These are phyloP conservation scores for Lycaon pictus DNA, from an alignment of 2,113 vertebrate species.

Conservation along the genomic window DNA sequence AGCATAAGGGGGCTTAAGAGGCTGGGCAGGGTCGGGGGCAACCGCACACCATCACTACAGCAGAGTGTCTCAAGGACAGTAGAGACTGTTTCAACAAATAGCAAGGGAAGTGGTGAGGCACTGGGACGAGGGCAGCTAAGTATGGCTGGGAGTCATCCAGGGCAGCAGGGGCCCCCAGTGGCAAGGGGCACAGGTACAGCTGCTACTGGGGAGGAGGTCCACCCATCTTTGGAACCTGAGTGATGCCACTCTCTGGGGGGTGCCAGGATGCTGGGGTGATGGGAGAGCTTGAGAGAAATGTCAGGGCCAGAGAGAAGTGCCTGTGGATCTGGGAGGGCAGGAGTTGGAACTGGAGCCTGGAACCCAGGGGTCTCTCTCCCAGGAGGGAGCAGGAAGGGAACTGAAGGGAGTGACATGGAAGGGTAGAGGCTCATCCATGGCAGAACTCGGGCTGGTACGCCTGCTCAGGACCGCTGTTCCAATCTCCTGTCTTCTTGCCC, in stretches of 20 bases:
- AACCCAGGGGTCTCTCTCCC: not conserved
- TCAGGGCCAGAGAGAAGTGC: not conserved
- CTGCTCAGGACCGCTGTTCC: not conserved
- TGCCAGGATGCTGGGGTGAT: not conserved
- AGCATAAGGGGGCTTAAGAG: not conserved
- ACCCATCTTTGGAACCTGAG: not conserved
- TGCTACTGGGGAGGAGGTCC: not conserved
- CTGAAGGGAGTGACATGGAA: not conserved
- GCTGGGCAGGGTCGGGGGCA: not conserved
- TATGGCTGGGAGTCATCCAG: not conserved
- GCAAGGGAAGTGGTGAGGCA: not conserved
- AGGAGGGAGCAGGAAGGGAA: not conserved
- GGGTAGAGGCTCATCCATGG: not conserved
- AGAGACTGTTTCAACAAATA: not conserved
- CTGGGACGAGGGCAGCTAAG: not conserved
- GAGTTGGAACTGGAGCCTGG: not conserved
- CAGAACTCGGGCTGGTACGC: fast-evolving
- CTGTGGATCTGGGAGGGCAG: not conserved
- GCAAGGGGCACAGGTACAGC: not conserved
- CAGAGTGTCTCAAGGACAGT: not conserved
- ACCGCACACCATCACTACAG: not conserved
- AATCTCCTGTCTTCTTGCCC: not conserved
- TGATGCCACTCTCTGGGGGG: not conserved
- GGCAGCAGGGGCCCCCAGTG: not conserved
- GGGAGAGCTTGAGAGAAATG: not conserved